Evolutionary conservation across 92 coral and sea anemone genomes (phyloP), one percentile per base, ranked within the genome.

Genomic region (Epizoanthus fatuus): DNA sequence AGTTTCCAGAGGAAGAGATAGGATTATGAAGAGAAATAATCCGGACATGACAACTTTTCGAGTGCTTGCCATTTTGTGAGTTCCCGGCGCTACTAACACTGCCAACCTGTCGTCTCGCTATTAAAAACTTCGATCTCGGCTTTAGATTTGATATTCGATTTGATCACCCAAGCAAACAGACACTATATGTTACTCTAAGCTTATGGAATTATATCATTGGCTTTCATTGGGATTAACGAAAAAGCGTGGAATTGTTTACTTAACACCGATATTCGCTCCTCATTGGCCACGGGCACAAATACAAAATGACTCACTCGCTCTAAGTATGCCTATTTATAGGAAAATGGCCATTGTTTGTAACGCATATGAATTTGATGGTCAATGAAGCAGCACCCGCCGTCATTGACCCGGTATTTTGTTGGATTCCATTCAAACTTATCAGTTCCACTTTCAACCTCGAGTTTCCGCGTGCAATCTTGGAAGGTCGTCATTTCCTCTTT

Each of bases 231-330:
- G 69, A 62, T 62, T 60, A 77, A 42, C 70, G 60, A 77, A 77
- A 44, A 77, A 60, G 82, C 70, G 82, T 77, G 82, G 82, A 44
- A 77, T 77, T 77, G 82, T 77, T 77, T 77, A 77, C 82, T 77
- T 62, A 62, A 77, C 68, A 60, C 82, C 58, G 69, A 11, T 39
- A 15, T 17, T 77, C 68, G 82, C 11, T 37, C 62, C 42, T 77
- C 69, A 77, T 77, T 77, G 82, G 71, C 45, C 82, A 52, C 69
- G 64, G 62, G 82, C 39, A 19, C 69, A 77, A 77, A 77, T 40
- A 29, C 71, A 42, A 40, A 77, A 19, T 62, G 82, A 60, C 42
- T 19, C 70, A 25, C 69, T 42, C 17, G 82, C 16, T 14, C 15
- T 60, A 59, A 40, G 82, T 40, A 42, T 69, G 82, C 70, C 82